Conservation (phyloP, 2,797 vertebrate species). For the Molossus alvarezi region DNA sequence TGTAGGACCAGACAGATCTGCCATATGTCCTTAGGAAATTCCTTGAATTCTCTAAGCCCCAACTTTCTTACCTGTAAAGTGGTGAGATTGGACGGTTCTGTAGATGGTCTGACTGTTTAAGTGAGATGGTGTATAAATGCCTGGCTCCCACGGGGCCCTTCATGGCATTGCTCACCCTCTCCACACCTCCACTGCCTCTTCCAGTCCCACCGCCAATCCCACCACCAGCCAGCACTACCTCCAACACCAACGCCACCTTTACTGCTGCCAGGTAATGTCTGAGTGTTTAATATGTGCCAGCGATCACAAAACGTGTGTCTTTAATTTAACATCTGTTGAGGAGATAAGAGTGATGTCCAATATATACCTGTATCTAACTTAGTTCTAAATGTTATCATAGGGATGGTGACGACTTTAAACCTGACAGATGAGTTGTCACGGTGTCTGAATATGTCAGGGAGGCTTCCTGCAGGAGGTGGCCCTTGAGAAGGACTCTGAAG, state of each 20-base stretch:
- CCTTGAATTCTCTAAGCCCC: background rate
- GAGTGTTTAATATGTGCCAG: background rate
- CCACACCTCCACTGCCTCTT: background rate
- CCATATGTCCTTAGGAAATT: background rate
- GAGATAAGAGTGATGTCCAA: background rate
- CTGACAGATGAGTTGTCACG: background rate
- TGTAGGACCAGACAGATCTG: background rate
- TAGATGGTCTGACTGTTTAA: background rate
- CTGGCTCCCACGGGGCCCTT: background rate
- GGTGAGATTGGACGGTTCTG: background rate
- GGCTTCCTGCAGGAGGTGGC: background rate
- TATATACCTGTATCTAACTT: background rate
- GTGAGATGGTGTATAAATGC: background rate
- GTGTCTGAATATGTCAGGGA: background rate
- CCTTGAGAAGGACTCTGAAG: background rate
- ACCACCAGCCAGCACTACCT: background rate
- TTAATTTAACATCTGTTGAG: background rate
- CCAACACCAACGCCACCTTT: rapidly evolving
- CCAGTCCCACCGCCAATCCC: background rate
- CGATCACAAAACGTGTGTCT: background rate
- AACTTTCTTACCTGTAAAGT: background rate
- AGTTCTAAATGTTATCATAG: background rate
- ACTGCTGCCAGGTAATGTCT: background rate
- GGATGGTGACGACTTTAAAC: background rate
- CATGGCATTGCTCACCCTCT: background rate